A percentile compares a stretch with the other conserved stretches of the same genome.
phyloP scores from a whole-genome alignment of 1,140 invertebrate genomes.

The Drosophila varians region DNA sequence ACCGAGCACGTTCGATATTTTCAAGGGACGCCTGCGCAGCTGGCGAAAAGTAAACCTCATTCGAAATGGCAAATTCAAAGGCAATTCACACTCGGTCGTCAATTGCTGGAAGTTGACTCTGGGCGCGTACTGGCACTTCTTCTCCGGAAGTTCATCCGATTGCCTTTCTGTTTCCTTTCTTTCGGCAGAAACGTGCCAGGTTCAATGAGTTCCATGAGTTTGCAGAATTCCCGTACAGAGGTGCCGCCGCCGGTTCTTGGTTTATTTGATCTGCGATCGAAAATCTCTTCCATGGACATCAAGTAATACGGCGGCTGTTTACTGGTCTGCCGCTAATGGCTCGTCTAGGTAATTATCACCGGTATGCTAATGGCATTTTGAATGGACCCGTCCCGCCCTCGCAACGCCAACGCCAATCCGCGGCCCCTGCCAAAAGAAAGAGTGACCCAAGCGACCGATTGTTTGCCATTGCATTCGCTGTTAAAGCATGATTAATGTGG shows the following conservation, averaged over 20 bases:
- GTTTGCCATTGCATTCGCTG: slow-evolving; percentile 52
- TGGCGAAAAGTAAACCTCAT: slow-evolving; percentile 45
- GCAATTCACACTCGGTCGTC: slow-evolving; percentile 74
- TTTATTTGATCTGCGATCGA: slow-evolving; percentile 41
- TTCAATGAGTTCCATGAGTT: slow-evolving; percentile 55
- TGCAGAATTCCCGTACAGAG: slow-evolving; percentile 30
- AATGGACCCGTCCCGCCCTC: slow-evolving; percentile 30
- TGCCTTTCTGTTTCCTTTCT: slow-evolving; percentile 2
- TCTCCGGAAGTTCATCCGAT: slow-evolving; percentile 57
- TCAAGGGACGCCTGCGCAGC: slow-evolving; percentile 64
- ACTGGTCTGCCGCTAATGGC: slow-evolving; percentile 66
- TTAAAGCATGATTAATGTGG: slow-evolving; percentile 79
- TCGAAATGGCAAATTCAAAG: slow-evolving; percentile 65
- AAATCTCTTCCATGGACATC: slow-evolving; percentile 43
- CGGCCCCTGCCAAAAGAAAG: slow-evolving; percentile 12
- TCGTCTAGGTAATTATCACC: slow-evolving; percentile 63
- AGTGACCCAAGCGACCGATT: slow-evolving; percentile 38
- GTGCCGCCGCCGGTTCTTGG: slow-evolving; percentile 16
- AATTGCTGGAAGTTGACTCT: slow-evolving; percentile 77
- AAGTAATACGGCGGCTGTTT: slow-evolving; percentile 76
- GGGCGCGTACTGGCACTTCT: slow-evolving; percentile 60
- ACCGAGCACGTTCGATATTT: slow-evolving; percentile 55
- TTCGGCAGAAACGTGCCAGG: slow-evolving; percentile 40
- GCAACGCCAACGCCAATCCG: not conserved
- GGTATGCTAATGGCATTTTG: slow-evolving; percentile 78